These are phyloP conservation scores for Anoplophora glabripennis DNA, from an alignment of 1,140 invertebrate species.

Conservation along the genomic window DNA sequence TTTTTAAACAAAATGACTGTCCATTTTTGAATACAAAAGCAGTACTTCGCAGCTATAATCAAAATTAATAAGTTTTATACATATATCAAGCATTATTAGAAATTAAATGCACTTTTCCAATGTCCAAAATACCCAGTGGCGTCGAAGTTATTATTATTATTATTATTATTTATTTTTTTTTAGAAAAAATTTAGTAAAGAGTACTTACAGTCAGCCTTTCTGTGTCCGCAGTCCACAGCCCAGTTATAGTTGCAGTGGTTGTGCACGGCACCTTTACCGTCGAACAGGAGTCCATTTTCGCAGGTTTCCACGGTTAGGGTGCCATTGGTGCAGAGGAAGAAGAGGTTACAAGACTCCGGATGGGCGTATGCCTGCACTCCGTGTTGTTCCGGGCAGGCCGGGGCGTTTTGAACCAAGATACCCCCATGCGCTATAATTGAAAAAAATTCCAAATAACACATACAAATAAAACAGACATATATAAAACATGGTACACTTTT, in stretches of 20 bases:
- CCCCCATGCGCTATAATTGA: slow-evolving; percentile 37
- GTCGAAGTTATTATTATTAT: too few species aligned
- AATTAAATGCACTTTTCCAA: too few species aligned
- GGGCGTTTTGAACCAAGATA: slow-evolving; percentile 45
- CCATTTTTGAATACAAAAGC: too few species aligned
- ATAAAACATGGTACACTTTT: too few species aligned
- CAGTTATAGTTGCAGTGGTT: slow-evolving; percentile 93
- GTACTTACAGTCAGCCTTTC: slow-evolving; percentile 75
- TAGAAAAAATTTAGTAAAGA: too few species aligned
- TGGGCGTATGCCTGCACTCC: slow-evolving; percentile 79
- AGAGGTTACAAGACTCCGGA: slow-evolving; percentile 79
- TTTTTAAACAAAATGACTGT: too few species aligned
- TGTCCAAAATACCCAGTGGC: too few species aligned
- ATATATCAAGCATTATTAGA: too few species aligned
- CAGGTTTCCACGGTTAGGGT: slow-evolving; percentile 85
- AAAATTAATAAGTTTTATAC: too few species aligned
- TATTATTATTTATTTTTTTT: too few species aligned
- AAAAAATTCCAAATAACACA: not conserved
- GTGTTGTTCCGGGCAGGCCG: slow-evolving; percentile 64
- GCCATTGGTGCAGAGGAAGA: slow-evolving; percentile 88
- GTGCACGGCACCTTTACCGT: slow-evolving; percentile 82
- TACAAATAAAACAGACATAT: too few species aligned
- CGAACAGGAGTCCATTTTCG: slow-evolving; percentile 88
- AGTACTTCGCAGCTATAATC: too few species aligned
- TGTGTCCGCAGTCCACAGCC: slow-evolving; percentile 85